A percentile compares a stretch with the other conserved stretches of the same genome.
phyloP scores from a whole-genome alignment of 2,113 vertebrate species.

The Balaeniceps rex region DNA sequence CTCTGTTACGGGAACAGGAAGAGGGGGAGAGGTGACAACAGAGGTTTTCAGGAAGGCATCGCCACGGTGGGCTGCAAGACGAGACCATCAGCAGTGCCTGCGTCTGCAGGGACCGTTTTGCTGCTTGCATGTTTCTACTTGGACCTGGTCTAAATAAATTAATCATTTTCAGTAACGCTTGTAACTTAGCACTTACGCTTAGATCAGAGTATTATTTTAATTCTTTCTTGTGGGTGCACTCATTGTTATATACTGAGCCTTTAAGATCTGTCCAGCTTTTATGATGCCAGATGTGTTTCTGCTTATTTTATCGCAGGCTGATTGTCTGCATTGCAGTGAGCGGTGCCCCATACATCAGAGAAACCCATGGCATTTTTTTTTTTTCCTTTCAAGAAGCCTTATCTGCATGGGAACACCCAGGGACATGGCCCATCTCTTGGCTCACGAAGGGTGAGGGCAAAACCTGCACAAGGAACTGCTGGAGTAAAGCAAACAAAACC shows the following conservation, averaged over 20 bases:
- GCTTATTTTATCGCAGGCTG: background rate
- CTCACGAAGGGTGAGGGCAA: background rate
- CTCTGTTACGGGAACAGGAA: background rate
- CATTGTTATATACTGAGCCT: background rate
- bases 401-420: background rate
- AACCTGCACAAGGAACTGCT: background rate
- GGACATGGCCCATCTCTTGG: background rate
- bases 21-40: background rate
- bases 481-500: background rate
- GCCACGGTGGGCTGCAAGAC: accelerated
- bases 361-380: background rate
- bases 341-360: background rate
- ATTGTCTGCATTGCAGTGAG: background rate
- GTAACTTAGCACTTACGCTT: background rate
- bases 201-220: background rate
- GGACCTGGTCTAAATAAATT: background rate
- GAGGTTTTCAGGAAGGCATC: background rate
- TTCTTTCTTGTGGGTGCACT: background rate
- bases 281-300: background rate
- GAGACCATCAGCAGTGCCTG: background rate
- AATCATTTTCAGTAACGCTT: background rate
- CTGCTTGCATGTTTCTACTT: background rate
- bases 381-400: background rate
- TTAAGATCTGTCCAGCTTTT: background rate
- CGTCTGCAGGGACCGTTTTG: background rate